phyloP scores from a whole-genome alignment of 2,797 vertebrate genomes.

The Thaleichthys pacificus region DNA sequence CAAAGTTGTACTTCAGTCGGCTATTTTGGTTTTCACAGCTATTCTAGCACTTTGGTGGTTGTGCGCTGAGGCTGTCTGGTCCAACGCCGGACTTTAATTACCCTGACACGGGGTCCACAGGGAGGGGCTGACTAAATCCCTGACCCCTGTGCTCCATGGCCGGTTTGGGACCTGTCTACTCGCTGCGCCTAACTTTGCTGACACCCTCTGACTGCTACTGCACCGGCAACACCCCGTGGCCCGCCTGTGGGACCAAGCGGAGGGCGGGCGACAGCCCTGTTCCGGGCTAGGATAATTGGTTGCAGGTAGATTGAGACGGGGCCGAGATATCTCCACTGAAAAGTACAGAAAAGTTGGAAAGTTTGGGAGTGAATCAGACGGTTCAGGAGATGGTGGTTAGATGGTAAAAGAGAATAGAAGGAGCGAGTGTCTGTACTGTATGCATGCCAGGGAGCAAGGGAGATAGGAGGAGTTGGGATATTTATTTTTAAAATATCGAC shows the following conservation, averaged over 20 bases:
- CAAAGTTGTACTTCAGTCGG: background rate
- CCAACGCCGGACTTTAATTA: slow-evolving; percentile 12
- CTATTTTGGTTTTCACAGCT: background rate
- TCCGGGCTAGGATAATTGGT: background rate
- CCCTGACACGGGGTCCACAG: slow-evolving; percentile 13
- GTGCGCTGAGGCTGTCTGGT: background rate
- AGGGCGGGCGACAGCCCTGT: background rate
- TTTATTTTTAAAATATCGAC: background rate
- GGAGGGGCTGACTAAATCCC: background rate
- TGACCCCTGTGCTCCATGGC: background rate
- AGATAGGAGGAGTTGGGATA: background rate
- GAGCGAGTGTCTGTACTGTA: background rate
- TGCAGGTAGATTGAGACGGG: background rate
- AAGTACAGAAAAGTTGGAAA: background rate
- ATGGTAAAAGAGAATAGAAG: background rate
- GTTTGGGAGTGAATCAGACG: background rate
- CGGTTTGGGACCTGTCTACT: background rate
- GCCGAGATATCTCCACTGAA: background rate
- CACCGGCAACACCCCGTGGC: background rate
- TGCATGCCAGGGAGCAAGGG: background rate
- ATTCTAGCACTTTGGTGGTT: background rate
- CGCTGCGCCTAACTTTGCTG: background rate
- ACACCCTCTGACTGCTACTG: background rate
- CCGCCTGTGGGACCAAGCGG: too few relatives aligned
- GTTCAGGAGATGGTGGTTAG: too few relatives aligned